These are phyloP conservation scores for Cyrtorhinus lividipennis DNA, from an alignment of 1,140 invertebrate species.

Conservation along the genomic window DNA sequence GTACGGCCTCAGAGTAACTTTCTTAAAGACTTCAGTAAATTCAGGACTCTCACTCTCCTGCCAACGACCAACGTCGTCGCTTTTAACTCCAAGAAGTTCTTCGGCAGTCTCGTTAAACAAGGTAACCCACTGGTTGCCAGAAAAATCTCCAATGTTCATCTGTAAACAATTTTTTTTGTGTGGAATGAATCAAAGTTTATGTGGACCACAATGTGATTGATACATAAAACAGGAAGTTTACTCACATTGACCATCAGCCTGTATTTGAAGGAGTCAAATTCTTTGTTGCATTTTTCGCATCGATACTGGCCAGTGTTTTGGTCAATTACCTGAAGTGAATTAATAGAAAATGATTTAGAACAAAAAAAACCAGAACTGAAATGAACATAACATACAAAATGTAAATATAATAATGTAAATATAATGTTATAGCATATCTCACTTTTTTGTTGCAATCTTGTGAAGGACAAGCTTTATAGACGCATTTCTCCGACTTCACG, in stretches of 20 bases:
- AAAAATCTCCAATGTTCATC: slow-evolving; percentile 66
- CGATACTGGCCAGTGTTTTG: slow-evolving; percentile 71
- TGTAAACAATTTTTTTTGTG: slow-evolving; percentile 30
- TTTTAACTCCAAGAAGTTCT: slow-evolving; percentile 54
- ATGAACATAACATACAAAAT: not conserved
- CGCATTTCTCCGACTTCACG: slow-evolving; percentile 56
- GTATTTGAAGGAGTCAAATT: slow-evolving; percentile 74
- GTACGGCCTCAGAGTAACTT: slow-evolving; percentile 62
- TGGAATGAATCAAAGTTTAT: no score
- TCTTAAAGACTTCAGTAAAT: slow-evolving; percentile 46
- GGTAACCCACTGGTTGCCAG: slow-evolving; percentile 70
- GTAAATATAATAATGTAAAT: not conserved
- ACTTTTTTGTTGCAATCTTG: slow-evolving; percentile 86
- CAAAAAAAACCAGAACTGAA: slow-evolving; percentile 3
- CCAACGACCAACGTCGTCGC: slow-evolving; percentile 60
- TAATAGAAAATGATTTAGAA: not conserved
- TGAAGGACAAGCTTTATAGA: slow-evolving; percentile 81
- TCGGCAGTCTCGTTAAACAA: slow-evolving; percentile 80
- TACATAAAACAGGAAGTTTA: slow-evolving; percentile 24
- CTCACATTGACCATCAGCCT: slow-evolving; percentile 64
- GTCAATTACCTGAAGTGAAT: slow-evolving; percentile 48
- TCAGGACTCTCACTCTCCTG: slow-evolving; percentile 42
- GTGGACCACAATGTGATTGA: no score
- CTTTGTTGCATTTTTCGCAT: slow-evolving; percentile 86
- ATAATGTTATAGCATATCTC: slow-evolving; percentile 1